These are phyloP conservation scores for Oscheius sp. DNA, from an alignment of 2,888 invertebrate species.

Conservation along the genomic window DNA sequence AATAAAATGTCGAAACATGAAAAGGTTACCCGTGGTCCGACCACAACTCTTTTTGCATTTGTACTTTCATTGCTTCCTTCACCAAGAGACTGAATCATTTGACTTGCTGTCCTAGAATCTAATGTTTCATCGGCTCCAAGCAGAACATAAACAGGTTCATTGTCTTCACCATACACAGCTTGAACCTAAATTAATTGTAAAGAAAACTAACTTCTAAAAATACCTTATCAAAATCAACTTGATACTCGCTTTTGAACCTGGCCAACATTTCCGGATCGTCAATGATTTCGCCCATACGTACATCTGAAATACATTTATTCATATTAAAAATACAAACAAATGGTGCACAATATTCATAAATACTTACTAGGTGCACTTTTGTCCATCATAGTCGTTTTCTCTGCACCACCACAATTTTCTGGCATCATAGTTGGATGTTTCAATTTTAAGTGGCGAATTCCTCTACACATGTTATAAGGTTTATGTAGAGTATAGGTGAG, in stretches of 20 bases:
- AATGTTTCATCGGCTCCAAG: slow-evolving; percentile 49
- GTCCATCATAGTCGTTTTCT: slow-evolving; percentile 11
- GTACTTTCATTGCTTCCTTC: slow-evolving; percentile 13
- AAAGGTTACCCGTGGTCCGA: slow-evolving; percentile 2
- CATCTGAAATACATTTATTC: neutral
- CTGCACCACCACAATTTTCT: slow-evolving; percentile 57
- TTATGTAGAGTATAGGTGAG: slow-evolving; percentile 70
- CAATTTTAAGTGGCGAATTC: slow-evolving; percentile 69
- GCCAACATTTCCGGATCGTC: slow-evolving; percentile 52
- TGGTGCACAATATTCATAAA: neutral
- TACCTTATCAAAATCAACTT: slow-evolving; percentile 51
- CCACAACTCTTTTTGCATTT: neutral
- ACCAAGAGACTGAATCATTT: slow-evolving; percentile 39
- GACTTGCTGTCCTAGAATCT: slow-evolving; percentile 42
- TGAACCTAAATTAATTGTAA: slow-evolving; percentile 6
- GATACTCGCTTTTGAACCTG: slow-evolving; percentile 50
- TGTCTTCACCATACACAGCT: slow-evolving; percentile 10
- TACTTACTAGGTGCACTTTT: neutral
- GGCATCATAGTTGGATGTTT: slow-evolving; percentile 71
- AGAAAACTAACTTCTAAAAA: too few relatives aligned
- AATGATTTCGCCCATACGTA: slow-evolving; percentile 45
- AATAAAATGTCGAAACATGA: neutral
- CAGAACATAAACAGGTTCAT: slow-evolving; percentile 65
- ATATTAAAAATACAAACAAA: neutral
- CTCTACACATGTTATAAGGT: slow-evolving; percentile 72